Evolutionary conservation across 2,888 invertebrate species (phyloP), one percentile per base, ranked within the genome.

Genomic region (Deilephila elpenor): DNA sequence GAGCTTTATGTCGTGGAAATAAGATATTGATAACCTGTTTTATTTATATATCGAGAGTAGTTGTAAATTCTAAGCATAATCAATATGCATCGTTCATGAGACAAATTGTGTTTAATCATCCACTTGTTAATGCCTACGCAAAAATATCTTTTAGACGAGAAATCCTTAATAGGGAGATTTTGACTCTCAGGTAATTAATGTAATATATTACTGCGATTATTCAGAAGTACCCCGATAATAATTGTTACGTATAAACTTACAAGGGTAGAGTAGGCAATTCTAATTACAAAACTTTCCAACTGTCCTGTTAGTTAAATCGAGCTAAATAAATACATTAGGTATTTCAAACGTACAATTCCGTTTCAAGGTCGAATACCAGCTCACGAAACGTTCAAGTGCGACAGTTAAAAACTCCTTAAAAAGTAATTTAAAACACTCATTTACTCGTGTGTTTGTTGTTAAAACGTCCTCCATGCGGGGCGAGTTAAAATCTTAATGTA

Each of bases 401-500:
- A 67, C 67, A 67, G 25, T 67, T 71, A 71, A 71, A 71, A 59
- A 25, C 56, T 59, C 56, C 25, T 71, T 71, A 56, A 71, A 71
- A 61, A 71, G 71, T 44, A 44, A 59, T 59, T 61, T 25, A 60
- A 71, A 71, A 73, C 70, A 71, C 71, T 64, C 59, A 74, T 75
- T 75, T 71, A 67, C 74, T 32, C 53, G 25, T 34, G 59, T 73
- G 74, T 74, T 75, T 73, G 73, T 73, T 61, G 75, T 59, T 64
- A 59, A 61, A 74, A 74, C 59, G 75, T 76, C 67, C 75, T 74
- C 62, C 17, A 19, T 51, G 0, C 20, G 6, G 5, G 59, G 6
- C n/a, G 44, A 17, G 25, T 44, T 51, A 25, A 20, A 14, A 25
- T 51, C 37, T 37, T 70, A 70, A 44, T 51, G 17, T 70, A 29